These are phyloP conservation scores for Clostera curtula DNA, from an alignment of 2,888 invertebrate species.

Conservation along the genomic window DNA sequence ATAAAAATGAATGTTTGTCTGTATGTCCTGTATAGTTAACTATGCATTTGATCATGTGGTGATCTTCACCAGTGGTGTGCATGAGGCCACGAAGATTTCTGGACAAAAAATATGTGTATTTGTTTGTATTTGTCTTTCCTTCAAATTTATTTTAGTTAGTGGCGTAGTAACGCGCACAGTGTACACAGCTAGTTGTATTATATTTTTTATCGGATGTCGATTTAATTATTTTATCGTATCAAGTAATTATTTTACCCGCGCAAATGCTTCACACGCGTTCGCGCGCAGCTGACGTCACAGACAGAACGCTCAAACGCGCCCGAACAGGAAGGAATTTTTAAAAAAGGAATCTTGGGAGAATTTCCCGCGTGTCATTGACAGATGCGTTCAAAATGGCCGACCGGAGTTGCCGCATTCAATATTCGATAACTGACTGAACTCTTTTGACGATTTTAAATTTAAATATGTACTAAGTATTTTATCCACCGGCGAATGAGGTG, in stretches of 20 bases:
- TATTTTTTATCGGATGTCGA: not conserved
- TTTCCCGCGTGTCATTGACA: constrained; percentile 40
- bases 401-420: constrained; percentile 26
- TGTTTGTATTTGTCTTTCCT: too few relatives aligned
- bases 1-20: too few relatives aligned
- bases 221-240: not conserved
- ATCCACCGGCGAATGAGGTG: too few relatives aligned
- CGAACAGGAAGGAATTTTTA: constrained; percentile 30
- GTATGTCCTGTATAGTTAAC: too few relatives aligned
- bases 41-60: too few relatives aligned
- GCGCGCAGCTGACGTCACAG: constrained; percentile 15
- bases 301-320: constrained; percentile 7
- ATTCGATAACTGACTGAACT: constrained; percentile 21
- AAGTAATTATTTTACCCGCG: not conserved
- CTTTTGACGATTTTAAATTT: not conserved
- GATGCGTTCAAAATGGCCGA: constrained; percentile 38
- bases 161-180: too few relatives aligned
- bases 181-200: too few relatives aligned
- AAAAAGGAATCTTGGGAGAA: constrained; percentile 31
- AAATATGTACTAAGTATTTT: not conserved
- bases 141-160: too few relatives aligned
- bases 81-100: too few relatives aligned
- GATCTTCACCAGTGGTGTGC: too few relatives aligned
- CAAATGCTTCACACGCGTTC: constrained; percentile 6
- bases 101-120: too few relatives aligned